These are phyloP conservation scores for Pomacea canaliculata DNA, from an alignment of 2,888 invertebrate species.

Conservation along the genomic window DNA sequence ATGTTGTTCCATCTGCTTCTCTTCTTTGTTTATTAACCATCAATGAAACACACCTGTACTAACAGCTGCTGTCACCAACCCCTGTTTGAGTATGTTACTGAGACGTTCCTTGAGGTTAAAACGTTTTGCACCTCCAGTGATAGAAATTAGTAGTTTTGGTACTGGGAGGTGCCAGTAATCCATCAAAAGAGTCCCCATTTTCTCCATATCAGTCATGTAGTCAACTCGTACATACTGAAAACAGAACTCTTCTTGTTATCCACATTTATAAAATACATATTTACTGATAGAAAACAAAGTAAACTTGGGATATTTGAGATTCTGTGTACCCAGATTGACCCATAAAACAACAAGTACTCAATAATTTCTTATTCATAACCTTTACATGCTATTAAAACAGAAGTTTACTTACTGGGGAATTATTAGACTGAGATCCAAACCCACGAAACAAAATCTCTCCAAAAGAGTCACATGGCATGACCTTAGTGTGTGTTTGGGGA, in stretches of 20 bases:
- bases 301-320: not conserved
- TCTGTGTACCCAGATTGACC: not conserved
- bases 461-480: constrained; percentile 52
- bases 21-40: too few relatives aligned
- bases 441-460: constrained; percentile 63
- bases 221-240: constrained; percentile 63
- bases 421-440: constrained; percentile 60
- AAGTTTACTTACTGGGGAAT: constrained; percentile 23
- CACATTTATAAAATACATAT: not conserved
- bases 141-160: constrained; percentile 68
- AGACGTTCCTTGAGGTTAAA: constrained; percentile 64
- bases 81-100: constrained; percentile 57
- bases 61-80: constrained; percentile 67
- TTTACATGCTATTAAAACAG: too few relatives aligned
- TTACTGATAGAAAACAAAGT: not conserved
- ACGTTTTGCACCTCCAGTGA: constrained; percentile 69
- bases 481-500: constrained; percentile 46
- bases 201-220: constrained; percentile 43
- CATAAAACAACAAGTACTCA: not conserved
- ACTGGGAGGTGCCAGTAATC: constrained; percentile 62
- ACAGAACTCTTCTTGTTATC: too few relatives aligned
- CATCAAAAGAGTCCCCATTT: constrained; percentile 61
- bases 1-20: too few relatives aligned
- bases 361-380: too few relatives aligned
- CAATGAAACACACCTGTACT: constrained; percentile 57